phyloP scores from a whole-genome alignment of 2,113 vertebrate genomes.

The Zapus hudsonius region DNA sequence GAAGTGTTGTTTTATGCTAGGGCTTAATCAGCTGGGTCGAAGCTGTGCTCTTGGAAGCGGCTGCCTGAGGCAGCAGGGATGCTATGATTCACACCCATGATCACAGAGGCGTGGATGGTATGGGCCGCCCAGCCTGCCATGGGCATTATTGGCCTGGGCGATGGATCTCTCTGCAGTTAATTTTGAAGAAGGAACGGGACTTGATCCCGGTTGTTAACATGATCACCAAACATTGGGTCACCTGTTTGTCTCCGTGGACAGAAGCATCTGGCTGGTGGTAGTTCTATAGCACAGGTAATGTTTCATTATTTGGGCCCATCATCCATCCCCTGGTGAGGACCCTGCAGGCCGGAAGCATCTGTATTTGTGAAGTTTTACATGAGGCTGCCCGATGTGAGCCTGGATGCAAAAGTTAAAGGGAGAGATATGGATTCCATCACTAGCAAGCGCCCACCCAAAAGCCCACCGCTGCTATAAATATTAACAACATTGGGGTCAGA shows the following conservation, averaged over 20 bases:
- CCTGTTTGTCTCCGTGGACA: slow-evolving; percentile 67
- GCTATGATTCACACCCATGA: slow-evolving; percentile 77
- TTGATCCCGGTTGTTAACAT: slow-evolving; percentile 71
- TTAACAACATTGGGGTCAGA: slow-evolving; percentile 36
- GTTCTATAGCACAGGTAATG: slow-evolving; percentile 59
- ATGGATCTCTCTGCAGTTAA: slow-evolving; percentile 73
- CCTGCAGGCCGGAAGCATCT: not conserved
- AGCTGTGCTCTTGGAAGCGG: slow-evolving; percentile 60
- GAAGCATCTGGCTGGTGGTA: slow-evolving; percentile 30
- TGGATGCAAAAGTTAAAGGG: slow-evolving; percentile 59
- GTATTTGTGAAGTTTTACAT: slow-evolving; percentile 61
- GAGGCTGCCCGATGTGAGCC: slow-evolving; percentile 49
- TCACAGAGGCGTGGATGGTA: slow-evolving; percentile 46
- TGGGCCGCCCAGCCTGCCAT: slow-evolving; percentile 22
- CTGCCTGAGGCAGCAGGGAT: slow-evolving; percentile 76
- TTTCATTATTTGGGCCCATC: slow-evolving; percentile 51
- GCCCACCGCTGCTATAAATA: slow-evolving; percentile 30
- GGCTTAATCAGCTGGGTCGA: slow-evolving; percentile 82
- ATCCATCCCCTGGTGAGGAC: slow-evolving; percentile 50
- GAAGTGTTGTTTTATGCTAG: slow-evolving; percentile 83
- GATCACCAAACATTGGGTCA: slow-evolving; percentile 55
- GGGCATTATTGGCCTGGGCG: slow-evolving; percentile 71
- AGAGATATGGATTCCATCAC: slow-evolving; percentile 49
- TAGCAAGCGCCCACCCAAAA: slow-evolving; percentile 26
- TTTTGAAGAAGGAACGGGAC: slow-evolving; percentile 68